Evolutionary conservation across 2,888 invertebrate genomes (phyloP), one percentile per base, ranked within the genome.

Genomic region (Cephus spinipes): DNA sequence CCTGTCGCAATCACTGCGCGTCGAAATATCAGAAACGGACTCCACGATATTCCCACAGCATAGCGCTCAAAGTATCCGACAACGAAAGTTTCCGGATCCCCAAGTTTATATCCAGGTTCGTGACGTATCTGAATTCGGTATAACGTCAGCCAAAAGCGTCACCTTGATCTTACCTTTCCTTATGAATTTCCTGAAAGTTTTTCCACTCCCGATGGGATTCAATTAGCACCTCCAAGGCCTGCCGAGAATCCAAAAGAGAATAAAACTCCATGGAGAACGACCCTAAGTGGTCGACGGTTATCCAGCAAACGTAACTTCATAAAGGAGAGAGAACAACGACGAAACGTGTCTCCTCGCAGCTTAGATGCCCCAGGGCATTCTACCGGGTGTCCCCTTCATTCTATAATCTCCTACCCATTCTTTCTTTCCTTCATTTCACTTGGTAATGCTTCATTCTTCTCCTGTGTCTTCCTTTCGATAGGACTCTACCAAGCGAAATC

Each of bases 291-390:
- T 76, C 55, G 55, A 71, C 73, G 71, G 73, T 76, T 76, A 76
- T 71, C 76, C 55, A 73, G 55, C 36, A 76, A 73, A 76, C 76
- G 68, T 76, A 76, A 76, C 73, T 73, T 76, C 76, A 55, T 76
- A 76, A 76, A 76, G 68, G 73, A 76, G 76, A 76, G 76, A 73
- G 76, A 76, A 71, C 73, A 73, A 76, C 73, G 73, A 73, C 55
- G 73, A 73, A 76, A 76, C 76, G 76, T 76, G 76, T 55, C 55
- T 55, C 23, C 55, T 9, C 23, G 23, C 23, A 55, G 55, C 55
- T 55, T 23, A 23, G 23, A 55, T 55, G 23, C 55, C 55, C 55
- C 11, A 9, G 55, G 55, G 55, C 1, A 55, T 55, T 55, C 55
- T 23, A 55, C 6, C 55, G 55, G 55, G 23, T 55, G 55, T 55